A percentile compares a stretch with the other conserved stretches of the same genome.
phyloP scores from a whole-genome alignment of 2,888 invertebrate genomes.

The Parnassius glacialis region DNA sequence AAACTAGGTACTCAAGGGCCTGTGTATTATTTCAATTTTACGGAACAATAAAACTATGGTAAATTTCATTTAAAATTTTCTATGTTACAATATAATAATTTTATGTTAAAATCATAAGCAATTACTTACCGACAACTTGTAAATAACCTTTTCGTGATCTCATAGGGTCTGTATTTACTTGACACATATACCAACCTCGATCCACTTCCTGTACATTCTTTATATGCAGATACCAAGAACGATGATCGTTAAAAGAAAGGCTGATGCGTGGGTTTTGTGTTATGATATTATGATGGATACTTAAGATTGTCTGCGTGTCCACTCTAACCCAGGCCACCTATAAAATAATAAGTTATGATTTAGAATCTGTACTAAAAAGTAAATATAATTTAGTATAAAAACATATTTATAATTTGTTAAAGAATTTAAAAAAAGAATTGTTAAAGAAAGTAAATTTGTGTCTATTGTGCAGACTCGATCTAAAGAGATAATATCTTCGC shows the following conservation, averaged over 20 bases:
- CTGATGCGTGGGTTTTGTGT: constrained; percentile 94
- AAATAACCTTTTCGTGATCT: constrained; percentile 93
- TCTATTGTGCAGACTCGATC: no score
- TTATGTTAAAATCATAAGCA: neutral
- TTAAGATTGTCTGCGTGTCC: constrained; percentile 94
- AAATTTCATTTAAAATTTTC: no score
- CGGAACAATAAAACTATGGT: no score
- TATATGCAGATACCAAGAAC: constrained; percentile 95
- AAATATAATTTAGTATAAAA: no score
- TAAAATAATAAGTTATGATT: neutral
- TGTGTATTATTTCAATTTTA: no score
- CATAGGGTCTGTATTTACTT: constrained; percentile 97
- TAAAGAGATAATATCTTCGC: no score
- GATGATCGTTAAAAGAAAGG: constrained; percentile 92
- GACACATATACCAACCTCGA: constrained; percentile 96
- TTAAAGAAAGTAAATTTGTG: no score
- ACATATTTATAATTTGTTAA: no score
- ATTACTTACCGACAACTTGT: constrained; percentile 92
- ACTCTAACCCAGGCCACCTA: constrained; percentile 97
- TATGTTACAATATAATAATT: neutral
- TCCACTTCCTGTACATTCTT: constrained; percentile 93
- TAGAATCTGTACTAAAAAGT: no score
- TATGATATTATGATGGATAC: constrained; percentile 95
- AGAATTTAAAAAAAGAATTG: no score
- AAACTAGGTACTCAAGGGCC: no score